A percentile compares a stretch with the other conserved stretches of the same genome.
phyloP scores from a whole-genome alignment of 2,797 vertebrate genomes.

The Crenuchus spilurus region DNA sequence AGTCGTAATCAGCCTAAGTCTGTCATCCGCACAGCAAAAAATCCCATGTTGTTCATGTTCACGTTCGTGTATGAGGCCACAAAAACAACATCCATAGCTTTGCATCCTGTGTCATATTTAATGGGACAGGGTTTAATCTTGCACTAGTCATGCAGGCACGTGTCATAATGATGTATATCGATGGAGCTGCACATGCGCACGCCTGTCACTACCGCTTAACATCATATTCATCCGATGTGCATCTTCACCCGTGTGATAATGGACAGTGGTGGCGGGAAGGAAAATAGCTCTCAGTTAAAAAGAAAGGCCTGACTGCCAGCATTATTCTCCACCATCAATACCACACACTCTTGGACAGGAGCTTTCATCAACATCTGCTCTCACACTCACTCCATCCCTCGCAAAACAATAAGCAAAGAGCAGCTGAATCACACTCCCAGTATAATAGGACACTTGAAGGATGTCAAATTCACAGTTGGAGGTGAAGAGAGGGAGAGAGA shows the following conservation, averaged over 20 bases:
- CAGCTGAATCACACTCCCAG: neutral
- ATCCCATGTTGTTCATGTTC: neutral
- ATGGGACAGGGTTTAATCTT: neutral
- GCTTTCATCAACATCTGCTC: slow-evolving; percentile 23
- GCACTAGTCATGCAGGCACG: neutral
- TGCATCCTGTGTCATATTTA: neutral
- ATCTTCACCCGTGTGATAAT: slow-evolving; percentile 27
- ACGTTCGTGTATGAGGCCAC: neutral
- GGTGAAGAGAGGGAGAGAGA: slow-evolving; percentile 7
- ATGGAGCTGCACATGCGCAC: neutral
- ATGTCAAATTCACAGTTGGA: neutral
- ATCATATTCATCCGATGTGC: slow-evolving; percentile 35
- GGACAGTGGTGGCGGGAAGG: slow-evolving; percentile 16
- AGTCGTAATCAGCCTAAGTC: slow-evolving; percentile 37
- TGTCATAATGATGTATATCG: slow-evolving; percentile 19
- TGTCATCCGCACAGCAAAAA: neutral
- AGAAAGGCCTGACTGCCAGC: slow-evolving; percentile 9
- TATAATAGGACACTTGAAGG: slow-evolving; percentile 28
- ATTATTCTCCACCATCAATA: slow-evolving; percentile 29
- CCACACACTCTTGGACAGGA: neutral
- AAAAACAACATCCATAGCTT: neutral
- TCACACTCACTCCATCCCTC: neutral
- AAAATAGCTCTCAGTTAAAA: slow-evolving; percentile 27
- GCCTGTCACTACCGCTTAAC: slow-evolving; percentile 22
- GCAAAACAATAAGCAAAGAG: slow-evolving; percentile 28